Evolutionary conservation across 2,113 vertebrate genomes (phyloP).

Genomic region (Crypturellus undulatus): DNA sequence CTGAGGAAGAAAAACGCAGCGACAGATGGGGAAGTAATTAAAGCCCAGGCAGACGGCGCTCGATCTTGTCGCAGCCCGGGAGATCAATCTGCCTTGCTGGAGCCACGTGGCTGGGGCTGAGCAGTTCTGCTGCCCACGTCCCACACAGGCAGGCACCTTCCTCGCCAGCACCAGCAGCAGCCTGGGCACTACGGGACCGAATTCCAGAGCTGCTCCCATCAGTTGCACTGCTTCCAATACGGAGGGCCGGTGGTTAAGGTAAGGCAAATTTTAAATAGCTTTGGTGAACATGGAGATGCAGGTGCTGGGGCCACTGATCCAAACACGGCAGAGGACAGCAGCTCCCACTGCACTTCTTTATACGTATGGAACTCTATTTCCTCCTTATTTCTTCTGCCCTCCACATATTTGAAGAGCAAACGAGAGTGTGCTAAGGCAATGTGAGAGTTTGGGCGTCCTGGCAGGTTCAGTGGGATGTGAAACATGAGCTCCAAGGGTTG

Average conservation of each 20-base stretch:
- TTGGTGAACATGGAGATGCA: neutral
- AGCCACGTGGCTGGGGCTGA: neutral
- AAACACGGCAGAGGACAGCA: neutral
- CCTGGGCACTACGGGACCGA: neutral
- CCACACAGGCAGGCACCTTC: neutral
- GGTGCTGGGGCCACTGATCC: neutral
- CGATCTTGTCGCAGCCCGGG: neutral
- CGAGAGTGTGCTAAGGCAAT: neutral
- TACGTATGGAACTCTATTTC: neutral
- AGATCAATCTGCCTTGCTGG: neutral
- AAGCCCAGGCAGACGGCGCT: accelerated
- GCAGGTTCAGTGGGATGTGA: neutral
- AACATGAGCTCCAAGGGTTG: neutral
- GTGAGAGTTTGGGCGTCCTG: neutral
- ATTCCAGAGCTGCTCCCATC: neutral
- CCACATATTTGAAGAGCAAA: neutral
- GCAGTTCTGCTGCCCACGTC: neutral
- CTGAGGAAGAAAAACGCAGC: neutral
- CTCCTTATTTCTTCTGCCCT: neutral
- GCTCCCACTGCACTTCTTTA: neutral
- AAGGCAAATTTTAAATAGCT: neutral
- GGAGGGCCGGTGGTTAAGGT: neutral
- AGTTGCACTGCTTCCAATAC: neutral
- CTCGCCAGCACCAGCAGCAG: neutral
- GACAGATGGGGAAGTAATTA: conserved; percentile 22